Percentiles rank a stretch among this genome's conserved stretches.
These are phyloP conservation scores for Eulemur rubriventer DNA, from an alignment of 2,797 vertebrate genomes.

Conservation along the genomic window DNA sequence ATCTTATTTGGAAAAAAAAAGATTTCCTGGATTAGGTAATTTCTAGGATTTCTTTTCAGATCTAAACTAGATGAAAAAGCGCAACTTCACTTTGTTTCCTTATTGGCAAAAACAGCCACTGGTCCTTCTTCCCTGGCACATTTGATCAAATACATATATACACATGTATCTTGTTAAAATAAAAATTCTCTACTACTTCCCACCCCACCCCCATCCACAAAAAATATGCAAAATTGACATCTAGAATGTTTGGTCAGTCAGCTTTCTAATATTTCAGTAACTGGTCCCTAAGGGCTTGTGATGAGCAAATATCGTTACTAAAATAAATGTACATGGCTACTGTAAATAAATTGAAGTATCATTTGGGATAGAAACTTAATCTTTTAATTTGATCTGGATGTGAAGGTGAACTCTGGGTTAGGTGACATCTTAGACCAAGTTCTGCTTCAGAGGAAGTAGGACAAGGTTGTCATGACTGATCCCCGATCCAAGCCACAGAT, in stretches of 20 bases:
- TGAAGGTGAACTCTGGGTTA: conserved; percentile 27
- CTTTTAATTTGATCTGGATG: conserved; percentile 1
- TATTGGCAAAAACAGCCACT: conserved; percentile 24
- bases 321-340: conserved; percentile 32
- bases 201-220: not conserved
- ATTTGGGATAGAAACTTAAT: not conserved
- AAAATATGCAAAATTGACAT: conserved; percentile 10
- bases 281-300: not conserved
- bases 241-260: conserved; percentile 27
- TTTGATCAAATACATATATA: not conserved
- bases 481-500: not conserved
- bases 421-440: conserved; percentile 10
- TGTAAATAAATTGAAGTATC: conserved; percentile 15
- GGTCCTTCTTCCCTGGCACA: not conserved
- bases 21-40: not conserved
- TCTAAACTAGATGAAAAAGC: conserved; percentile 21
- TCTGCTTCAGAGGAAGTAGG: not conserved
- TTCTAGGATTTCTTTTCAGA: conserved; percentile 21
- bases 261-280: conserved; percentile 43
- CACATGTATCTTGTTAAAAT: conserved; percentile 22
- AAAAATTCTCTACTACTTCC: conserved; percentile 1
- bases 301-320: conserved; percentile 32
- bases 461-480: not conserved
- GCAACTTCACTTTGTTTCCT: conserved; percentile 9
- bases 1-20: conserved; percentile 10